A percentile compares a stretch with the other conserved stretches of the same genome.
These are phyloP conservation scores for Meteorus cinctellus DNA, from an alignment of 2,888 invertebrate genomes.

Conservation along the genomic window DNA sequence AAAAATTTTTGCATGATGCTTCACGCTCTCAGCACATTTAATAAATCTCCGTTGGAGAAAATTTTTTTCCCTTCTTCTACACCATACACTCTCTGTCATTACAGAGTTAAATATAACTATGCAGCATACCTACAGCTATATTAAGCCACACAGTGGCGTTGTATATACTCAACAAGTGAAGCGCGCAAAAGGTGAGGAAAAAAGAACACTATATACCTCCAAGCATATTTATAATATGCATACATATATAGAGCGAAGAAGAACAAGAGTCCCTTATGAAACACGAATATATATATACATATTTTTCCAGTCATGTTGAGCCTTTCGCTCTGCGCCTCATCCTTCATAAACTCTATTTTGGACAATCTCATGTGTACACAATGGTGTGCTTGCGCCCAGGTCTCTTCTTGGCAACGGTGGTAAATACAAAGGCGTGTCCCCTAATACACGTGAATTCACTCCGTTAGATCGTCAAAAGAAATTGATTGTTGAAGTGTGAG, in stretches of 20 bases:
- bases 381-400: not conserved
- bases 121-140: not conserved
- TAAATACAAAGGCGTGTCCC: conserved; percentile 28
- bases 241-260: not conserved
- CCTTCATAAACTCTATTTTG: conserved; percentile 18
- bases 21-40: not conserved
- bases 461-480: not conserved
- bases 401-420: conserved; percentile 4
- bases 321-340: not conserved
- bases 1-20: not conserved
- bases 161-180: conserved; percentile 8
- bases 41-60: not conserved
- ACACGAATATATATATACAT: not conserved
- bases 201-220: not conserved
- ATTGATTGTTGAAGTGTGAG: not conserved
- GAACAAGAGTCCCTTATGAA: not conserved
- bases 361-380: conserved; percentile 7
- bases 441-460: conserved; percentile 30
- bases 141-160: not conserved
- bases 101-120: conserved; percentile 7
- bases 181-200: not conserved
- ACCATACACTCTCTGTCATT: not conserved
- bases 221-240: not conserved
- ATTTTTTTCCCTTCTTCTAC: not conserved
- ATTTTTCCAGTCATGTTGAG: not conserved